These are phyloP conservation scores for Macrophya annulata DNA, from an alignment of 2,888 invertebrate species.

Conservation along the genomic window DNA sequence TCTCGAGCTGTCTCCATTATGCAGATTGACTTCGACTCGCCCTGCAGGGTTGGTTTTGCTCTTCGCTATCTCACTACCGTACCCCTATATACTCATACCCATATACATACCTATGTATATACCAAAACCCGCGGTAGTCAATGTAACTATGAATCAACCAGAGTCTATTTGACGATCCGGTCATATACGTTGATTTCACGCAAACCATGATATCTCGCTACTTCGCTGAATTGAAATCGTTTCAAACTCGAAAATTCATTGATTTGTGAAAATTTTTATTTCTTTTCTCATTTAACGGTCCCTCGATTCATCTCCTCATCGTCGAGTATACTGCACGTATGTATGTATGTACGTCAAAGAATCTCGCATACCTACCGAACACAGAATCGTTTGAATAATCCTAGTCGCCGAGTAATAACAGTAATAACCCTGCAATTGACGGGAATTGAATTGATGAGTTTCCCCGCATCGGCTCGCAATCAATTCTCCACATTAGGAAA, in stretches of 20 bases:
- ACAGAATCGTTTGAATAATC: background rate
- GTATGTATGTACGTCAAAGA: no score
- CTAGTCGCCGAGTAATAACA: background rate
- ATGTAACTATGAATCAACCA: conserved; percentile 16
- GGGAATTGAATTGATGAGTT: conserved; percentile 70
- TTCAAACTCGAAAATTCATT: background rate
- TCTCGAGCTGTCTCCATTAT: conserved; percentile 78
- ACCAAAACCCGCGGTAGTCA: background rate
- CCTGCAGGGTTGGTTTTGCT: conserved; percentile 64
- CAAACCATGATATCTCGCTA: background rate
- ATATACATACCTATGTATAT: background rate
- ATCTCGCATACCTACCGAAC: no score
- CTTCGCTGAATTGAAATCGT: background rate
- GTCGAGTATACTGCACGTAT: no score
- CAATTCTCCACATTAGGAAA: conserved; percentile 71
- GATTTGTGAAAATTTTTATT: background rate
- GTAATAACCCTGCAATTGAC: conserved; percentile 50
- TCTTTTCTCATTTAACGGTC: no score
- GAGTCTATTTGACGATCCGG: conserved; percentile 20
- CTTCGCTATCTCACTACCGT: conserved; percentile 60
- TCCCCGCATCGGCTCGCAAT: conserved; percentile 65
- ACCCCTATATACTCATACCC: background rate
- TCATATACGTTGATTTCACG: background rate
- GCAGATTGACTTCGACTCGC: conserved; percentile 76
- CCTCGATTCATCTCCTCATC: no score